Evolutionary conservation across 2,797 vertebrate species (phyloP).

Genomic region (Adelosebastes latens): DNA sequence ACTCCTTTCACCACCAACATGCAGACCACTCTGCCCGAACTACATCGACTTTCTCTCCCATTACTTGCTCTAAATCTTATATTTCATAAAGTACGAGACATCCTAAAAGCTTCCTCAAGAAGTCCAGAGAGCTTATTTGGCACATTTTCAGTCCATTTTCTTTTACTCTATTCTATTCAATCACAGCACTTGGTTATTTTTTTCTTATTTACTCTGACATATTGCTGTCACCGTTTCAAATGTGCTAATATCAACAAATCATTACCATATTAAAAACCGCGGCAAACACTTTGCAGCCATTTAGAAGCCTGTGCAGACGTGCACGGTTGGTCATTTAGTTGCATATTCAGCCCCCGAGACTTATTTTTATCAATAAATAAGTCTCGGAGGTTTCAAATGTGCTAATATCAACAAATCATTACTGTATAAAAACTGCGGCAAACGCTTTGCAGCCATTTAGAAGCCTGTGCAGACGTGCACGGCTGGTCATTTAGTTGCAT

Average conservation of each 20-base stretch:
- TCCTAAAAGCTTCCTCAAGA: slow-evolving; percentile 14
- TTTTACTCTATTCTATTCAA: neutral
- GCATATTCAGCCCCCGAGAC: neutral
- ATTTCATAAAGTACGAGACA: slow-evolving; percentile 15
- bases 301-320: neutral
- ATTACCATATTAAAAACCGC: neutral
- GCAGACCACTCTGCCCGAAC: slow-evolving; percentile 4
- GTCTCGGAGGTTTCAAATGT: neutral
- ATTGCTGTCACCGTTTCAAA: neutral
- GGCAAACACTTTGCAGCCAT: neutral
- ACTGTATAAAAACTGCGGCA: neutral
- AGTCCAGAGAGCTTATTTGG: slow-evolving; percentile 12
- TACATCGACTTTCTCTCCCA: slow-evolving; percentile 23
- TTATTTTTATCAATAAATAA: neutral
- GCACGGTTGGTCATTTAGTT: neutral
- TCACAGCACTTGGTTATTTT: neutral
- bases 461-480: neutral
- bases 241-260: neutral
- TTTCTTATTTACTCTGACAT: neutral
- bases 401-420: neutral
- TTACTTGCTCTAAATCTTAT: neutral
- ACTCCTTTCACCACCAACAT: slow-evolving; percentile 13
- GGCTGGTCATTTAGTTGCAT: neutral
- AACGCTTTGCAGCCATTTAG: neutral
- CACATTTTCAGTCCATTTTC: neutral